Percentiles rank a stretch among this genome's conserved stretches.
Evolutionary conservation across 1,140 invertebrate species (phyloP).

Genomic region (Trinorchestia longiramus): DNA sequence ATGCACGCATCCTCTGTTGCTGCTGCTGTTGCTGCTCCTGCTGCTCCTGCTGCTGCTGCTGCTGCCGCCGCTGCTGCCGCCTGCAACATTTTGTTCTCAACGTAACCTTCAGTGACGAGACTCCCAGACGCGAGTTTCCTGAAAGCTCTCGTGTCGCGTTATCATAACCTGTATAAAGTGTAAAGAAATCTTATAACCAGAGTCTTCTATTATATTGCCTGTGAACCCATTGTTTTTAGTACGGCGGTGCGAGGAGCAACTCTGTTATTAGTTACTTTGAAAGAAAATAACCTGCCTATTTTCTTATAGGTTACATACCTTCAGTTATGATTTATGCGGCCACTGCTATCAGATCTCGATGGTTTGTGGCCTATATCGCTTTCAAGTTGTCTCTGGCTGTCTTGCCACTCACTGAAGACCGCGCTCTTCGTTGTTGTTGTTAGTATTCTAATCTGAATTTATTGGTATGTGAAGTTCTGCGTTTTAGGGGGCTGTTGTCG

Average conservation of each 20-base stretch:
- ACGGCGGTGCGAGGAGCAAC: slow-evolving; percentile 26
- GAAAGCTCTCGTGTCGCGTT: slow-evolving; percentile 56
- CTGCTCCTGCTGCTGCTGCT: slow-evolving; percentile 40
- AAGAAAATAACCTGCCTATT: slow-evolving; percentile 15
- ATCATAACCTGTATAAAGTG: slow-evolving; percentile 66
- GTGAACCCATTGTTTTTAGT: slow-evolving; percentile 60
- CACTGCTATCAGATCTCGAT: background rate
- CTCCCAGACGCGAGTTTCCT: background rate
- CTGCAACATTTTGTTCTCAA: slow-evolving; percentile 57
- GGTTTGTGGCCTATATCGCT: slow-evolving; percentile 5
- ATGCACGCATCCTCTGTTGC: slow-evolving; percentile 51
- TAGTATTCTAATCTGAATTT: slow-evolving; percentile 24
- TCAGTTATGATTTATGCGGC: slow-evolving; percentile 22
- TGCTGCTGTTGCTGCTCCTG: slow-evolving; percentile 47
- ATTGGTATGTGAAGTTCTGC: background rate
- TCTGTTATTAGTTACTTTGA: slow-evolving; percentile 19
- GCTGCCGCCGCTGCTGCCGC: slow-evolving; percentile 56
- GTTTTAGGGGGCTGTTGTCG: background rate
- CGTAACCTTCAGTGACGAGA: slow-evolving; percentile 5
- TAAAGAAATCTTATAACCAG: slow-evolving; percentile 66
- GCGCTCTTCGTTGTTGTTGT: slow-evolving; percentile 12
- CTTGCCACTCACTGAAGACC: background rate
- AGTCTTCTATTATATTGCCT: slow-evolving; percentile 67
- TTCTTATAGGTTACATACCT: background rate
- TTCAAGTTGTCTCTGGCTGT: background rate